phyloP scores from a whole-genome alignment of 1,140 invertebrate species.

The Trichonephila clavata region DNA sequence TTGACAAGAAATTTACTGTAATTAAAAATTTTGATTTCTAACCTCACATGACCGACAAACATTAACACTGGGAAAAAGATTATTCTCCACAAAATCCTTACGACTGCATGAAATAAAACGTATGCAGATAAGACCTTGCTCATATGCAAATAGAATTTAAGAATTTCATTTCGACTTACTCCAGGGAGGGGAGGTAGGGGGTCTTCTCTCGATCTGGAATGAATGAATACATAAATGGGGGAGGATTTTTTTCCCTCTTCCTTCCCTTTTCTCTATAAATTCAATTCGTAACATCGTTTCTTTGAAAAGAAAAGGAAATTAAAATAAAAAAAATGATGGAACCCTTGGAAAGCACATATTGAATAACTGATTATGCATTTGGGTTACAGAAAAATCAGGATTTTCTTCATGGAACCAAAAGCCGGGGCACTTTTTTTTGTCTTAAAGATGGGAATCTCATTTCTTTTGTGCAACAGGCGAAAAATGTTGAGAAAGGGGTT shows the following conservation, averaged over 20 bases:
- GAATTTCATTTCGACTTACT: slow-evolving; percentile 48
- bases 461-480: slow-evolving; percentile 1
- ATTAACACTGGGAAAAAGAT: neutral
- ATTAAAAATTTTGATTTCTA: neutral
- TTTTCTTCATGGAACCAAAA: neutral
- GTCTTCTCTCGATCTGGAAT: slow-evolving; percentile 16
- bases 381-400: slow-evolving; percentile 34
- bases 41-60: neutral
- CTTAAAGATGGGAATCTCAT: neutral
- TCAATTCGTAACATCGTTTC: slow-evolving; percentile 16
- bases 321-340: slow-evolving; percentile 25
- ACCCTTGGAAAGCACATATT: neutral
- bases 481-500: neutral
- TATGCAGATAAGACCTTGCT: slow-evolving; percentile 34
- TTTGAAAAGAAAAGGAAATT: slow-evolving; percentile 35
- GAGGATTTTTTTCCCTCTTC: neutral
- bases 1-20: neutral
- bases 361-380: slow-evolving; percentile 60
- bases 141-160: slow-evolving; percentile 57
- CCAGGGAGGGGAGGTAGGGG: neutral
- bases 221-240: slow-evolving; percentile 59
- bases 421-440: neutral
- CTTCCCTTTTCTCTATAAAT: neutral
- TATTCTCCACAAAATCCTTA: neutral
- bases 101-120: neutral